phyloP scores from a whole-genome alignment of 37 sponge, comb jelly and placozoan genomes.

The Cliona cf. orientalis region DNA sequence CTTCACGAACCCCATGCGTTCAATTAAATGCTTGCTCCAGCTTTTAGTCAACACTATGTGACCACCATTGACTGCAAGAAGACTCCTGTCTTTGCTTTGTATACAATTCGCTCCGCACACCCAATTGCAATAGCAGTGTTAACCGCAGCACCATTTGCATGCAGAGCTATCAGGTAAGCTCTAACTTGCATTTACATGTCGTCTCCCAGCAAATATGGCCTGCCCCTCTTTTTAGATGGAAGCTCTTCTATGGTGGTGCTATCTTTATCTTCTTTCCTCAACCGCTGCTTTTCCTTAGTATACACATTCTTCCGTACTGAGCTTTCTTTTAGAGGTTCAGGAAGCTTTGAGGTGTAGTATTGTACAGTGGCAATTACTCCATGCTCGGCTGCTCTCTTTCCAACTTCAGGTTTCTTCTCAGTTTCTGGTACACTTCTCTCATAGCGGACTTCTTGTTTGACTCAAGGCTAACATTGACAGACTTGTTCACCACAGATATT shows the following conservation, averaged over 20 bases:
- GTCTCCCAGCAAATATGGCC: slow-evolving; percentile 8
- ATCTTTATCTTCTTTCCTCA: background rate
- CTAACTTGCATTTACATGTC: slow-evolving; percentile 1
- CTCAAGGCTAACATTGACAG: too few species aligned
- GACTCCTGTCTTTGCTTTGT: slow-evolving; percentile 33
- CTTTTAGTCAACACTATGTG: slow-evolving; percentile 48
- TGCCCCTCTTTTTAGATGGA: slow-evolving; percentile 22
- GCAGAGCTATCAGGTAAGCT: slow-evolving; percentile 39
- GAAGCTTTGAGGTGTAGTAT: slow-evolving; percentile 8
- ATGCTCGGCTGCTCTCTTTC: slow-evolving; percentile 25
- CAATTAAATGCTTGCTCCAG: slow-evolving; percentile 52
- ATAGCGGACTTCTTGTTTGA: too few species aligned
- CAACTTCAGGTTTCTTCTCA: slow-evolving; percentile 22
- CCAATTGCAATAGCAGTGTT: slow-evolving; percentile 61
- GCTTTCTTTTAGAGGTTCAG: slow-evolving; percentile 14
- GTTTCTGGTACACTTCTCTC: too few species aligned
- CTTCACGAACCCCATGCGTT: slow-evolving; percentile 69
- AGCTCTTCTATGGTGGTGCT: slow-evolving; percentile 5
- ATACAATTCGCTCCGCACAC: slow-evolving; percentile 55
- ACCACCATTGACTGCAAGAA: slow-evolving; percentile 38
- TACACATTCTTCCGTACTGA: slow-evolving; percentile 17
- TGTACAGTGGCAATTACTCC: slow-evolving; percentile 18
- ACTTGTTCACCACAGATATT: too few species aligned
- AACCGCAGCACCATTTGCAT: slow-evolving; percentile 50
- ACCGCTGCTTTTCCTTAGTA: slow-evolving; percentile 9